A percentile compares a stretch with the other conserved stretches of the same genome.
Conservation (phyloP, 2,113 vertebrate species). For the Zosterops borbonicus region DNA sequence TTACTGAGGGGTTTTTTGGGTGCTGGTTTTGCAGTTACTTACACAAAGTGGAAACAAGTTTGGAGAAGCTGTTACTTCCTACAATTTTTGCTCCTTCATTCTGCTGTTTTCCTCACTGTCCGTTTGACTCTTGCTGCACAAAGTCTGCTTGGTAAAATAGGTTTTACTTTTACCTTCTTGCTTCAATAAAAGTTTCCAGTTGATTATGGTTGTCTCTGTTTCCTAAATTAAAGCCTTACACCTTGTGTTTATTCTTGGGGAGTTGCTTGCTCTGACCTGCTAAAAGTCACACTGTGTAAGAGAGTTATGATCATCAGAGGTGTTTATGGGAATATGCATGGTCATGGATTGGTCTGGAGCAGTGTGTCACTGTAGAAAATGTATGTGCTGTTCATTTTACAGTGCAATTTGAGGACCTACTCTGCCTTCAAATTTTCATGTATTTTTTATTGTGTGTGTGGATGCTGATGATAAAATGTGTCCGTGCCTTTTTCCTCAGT, state of each 20-base stretch:
- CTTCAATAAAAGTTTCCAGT: slow-evolving; percentile 6
- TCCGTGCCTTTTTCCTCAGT: rapidly evolving
- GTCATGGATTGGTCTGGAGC: neutral
- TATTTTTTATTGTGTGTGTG: neutral
- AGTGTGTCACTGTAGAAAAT: neutral
- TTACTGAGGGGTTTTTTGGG: neutral
- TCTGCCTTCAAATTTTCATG: neutral
- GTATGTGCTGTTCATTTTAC: neutral
- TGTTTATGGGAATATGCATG: neutral
- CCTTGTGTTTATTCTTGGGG: neutral
- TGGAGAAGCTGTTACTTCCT: neutral
- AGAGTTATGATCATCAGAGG: neutral
- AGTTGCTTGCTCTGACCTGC: neutral
- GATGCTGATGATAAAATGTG: neutral
- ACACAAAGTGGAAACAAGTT: neutral
- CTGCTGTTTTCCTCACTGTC: neutral
- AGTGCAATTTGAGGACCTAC: neutral
- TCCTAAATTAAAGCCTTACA: neutral
- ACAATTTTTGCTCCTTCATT: neutral
- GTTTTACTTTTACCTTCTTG: neutral
- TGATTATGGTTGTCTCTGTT: neutral
- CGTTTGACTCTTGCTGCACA: neutral
- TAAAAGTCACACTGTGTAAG: neutral
- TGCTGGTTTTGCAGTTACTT: neutral
- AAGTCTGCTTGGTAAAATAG: neutral